Evolutionary conservation across 2,113 vertebrate genomes (phyloP), one percentile per base, ranked within the genome.

Genomic region (Cyanistes caeruleus): DNA sequence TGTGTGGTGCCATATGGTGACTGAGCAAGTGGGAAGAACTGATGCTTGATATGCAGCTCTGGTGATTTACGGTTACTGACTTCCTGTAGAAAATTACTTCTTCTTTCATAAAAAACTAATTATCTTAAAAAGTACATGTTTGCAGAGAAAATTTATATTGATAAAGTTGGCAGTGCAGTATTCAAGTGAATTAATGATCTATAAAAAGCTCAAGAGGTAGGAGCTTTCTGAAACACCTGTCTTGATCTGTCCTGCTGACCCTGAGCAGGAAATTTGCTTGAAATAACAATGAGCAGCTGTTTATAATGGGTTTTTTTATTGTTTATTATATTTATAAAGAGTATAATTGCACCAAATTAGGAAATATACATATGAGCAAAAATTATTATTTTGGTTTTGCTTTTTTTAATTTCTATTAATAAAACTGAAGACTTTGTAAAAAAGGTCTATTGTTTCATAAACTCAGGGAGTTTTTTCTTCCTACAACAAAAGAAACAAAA

Each of bases 1-100:
- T 95, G 91, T 95, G 95, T 90, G 91, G 92, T 84, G 79, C 96
- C 95, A 96, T 97, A 96, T 97, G 93, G 95, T 90, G 86, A 94
- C 94, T 89, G 96, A 97, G 94, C 75, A 93, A 96, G 90, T 94
- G 78, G 97, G 95, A 96, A 96, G 94, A 96, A 74, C 74, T 90
- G 62, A 74, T 88, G 75, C 69, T 93, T 96, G 92, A 96, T 92
- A 95, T 93, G 80, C 87, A 96, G 78, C 80, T 94, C 82, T 28
- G 53, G 91, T 96, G 93, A 93, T 96, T 96, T 96, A 94, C 7
- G 4, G 72, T 94, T 95, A 92, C 87, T 87, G 82, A 94, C 82
- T 95, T 96, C 82, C 87, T 93, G 91, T 69, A 79, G 89, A 95
- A 97, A 97, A 97, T 86, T 23, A 93, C 77, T 96, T 59, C 19